These are phyloP conservation scores for Dysmachus trigonus DNA, from an alignment of 2,888 invertebrate species.

Conservation along the genomic window DNA sequence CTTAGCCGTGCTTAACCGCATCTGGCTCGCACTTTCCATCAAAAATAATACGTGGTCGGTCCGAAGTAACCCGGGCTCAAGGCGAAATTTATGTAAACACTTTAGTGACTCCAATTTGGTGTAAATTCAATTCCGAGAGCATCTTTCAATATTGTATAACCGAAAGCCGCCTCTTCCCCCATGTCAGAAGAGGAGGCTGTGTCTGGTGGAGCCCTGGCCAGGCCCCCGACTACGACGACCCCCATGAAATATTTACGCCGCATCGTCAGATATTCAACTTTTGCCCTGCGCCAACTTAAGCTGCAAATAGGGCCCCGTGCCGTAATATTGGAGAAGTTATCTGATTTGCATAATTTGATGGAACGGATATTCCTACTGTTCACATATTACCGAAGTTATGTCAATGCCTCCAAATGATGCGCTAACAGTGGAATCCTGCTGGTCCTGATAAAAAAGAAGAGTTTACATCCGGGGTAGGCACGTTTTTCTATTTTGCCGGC, in stretches of 20 bases:
- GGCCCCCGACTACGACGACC: neutral
- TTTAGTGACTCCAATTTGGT: conserved; percentile 19
- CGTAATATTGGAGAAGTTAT: conserved; percentile 24
- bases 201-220: neutral
- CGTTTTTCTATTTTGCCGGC: conserved; percentile 11
- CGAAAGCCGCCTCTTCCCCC: neutral
- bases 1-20: neutral
- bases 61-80: neutral
- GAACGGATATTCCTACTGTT: conserved; percentile 20
- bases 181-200: neutral
- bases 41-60: neutral
- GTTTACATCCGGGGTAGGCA: conserved; percentile 18
- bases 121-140: conserved; percentile 4
- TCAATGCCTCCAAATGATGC: conserved; percentile 25
- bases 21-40: neutral
- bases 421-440: conserved; percentile 4
- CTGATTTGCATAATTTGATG: conserved; percentile 35
- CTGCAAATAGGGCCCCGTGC: conserved; percentile 16
- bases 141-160: conserved; percentile 7
- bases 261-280: conserved; percentile 28
- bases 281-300: conserved; percentile 1
- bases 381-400: conserved; percentile 16
- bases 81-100: conserved; percentile 1
- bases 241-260: conserved; percentile 16
- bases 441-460: neutral